Evolutionary conservation across 2,888 invertebrate species (phyloP), one percentile per base, ranked within the genome.

Genomic region (Habroteleia sp.): DNA sequence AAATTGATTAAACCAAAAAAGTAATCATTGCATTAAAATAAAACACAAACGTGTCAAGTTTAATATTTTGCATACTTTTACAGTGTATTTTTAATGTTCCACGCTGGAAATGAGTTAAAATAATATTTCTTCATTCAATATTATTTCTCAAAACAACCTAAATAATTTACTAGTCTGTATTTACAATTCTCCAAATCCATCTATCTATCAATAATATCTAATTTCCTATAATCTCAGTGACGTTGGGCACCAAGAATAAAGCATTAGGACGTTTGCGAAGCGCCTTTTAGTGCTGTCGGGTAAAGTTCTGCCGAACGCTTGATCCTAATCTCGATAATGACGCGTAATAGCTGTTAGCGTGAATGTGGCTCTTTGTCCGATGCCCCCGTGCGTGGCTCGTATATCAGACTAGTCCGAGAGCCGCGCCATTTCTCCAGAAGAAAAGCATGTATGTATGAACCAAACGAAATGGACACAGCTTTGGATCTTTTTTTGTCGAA

Each of bases 311-410:
- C 79, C 76, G 79, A 84, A 82, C 81, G 79, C 79, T 82, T 83
- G 88, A 88, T 88, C 85, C 85, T 88, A 88, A 88, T 88, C 88
- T 88, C 84, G 87, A 87, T 88, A 88, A 88, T 88, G 87, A 88
- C 85, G 88, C 87, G 87, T 87, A 88, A 88, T 87, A 87, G 85
- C 83, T 83, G 85, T 81, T 83, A 83, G 85, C 87, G 87, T 88
- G 88, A 88, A 88, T 88, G 86, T 86, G 81, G 82, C 81, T 84
- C 87, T 87, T 87, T 87, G 86, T 87, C 83, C 83, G 80, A 79
- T 72, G 80, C 81, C 80, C 79, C 79, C 79, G 80, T 79, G 79
- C 81, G 56, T 77, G 76, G 66, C 77, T 76, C 81, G 81, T 84
- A 81, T 83, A 83, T 82, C 82, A 79, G 79, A 78, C 80, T 76